Percentiles rank a stretch among this genome's conserved stretches.
Evolutionary conservation across 2,888 invertebrate genomes (phyloP).

Genomic region (Tipula unca): DNA sequence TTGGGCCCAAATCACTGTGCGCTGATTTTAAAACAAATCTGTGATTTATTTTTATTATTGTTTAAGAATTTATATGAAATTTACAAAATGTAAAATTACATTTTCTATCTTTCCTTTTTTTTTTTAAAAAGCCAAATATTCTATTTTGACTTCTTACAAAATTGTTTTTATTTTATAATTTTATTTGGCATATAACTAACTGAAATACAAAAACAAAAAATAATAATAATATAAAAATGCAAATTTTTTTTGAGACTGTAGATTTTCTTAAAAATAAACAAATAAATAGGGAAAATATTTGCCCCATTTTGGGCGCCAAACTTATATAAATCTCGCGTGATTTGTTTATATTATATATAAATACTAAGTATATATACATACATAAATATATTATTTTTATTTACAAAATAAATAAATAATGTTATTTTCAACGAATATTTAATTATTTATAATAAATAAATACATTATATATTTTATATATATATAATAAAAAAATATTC

Average conservation of each 20-base stretch:
- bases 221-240: background rate
- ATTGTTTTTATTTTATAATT: background rate
- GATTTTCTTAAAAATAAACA: background rate
- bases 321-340: background rate
- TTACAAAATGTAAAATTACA: background rate
- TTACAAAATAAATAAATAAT: background rate
- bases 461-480: background rate
- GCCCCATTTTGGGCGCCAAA: background rate
- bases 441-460: constrained; percentile 8
- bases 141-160: background rate
- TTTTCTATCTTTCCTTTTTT: background rate
- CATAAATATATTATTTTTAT: no score
- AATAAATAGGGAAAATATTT: background rate
- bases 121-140: background rate
- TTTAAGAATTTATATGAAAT: background rate
- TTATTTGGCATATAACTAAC: background rate
- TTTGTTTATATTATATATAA: background rate
- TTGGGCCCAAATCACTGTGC: background rate
- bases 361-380: no score
- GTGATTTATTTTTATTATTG: background rate
- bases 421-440: background rate
- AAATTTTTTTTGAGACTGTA: background rate
- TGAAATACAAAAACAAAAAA: background rate
- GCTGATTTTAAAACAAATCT: background rate
- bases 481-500: background rate